Evolutionary conservation across 2,113 vertebrate genomes (phyloP).

Genomic region (Aix galericulata): DNA sequence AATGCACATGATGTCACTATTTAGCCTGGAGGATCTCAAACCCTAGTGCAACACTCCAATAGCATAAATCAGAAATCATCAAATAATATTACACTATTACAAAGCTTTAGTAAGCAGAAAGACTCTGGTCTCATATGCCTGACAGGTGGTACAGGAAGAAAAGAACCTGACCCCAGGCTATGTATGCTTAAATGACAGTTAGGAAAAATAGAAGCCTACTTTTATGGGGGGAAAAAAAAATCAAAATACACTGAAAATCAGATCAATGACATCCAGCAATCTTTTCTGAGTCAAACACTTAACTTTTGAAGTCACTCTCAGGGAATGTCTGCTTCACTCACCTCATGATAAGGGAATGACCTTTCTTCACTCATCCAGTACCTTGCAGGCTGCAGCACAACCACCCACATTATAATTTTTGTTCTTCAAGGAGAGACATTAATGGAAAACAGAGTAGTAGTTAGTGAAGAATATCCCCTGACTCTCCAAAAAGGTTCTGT

Average conservation of each 20-base stretch:
- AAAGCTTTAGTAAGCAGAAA: background rate
- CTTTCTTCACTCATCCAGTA: rapidly evolving
- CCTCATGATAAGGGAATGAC: background rate
- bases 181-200: background rate
- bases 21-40: background rate
- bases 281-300: background rate
- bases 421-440: background rate
- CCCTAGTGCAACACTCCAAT: background rate
- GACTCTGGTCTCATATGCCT: background rate
- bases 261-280: background rate
- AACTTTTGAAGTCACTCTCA: background rate
- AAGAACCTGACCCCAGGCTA: background rate
- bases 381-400: background rate
- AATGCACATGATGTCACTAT: background rate
- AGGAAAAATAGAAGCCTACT: background rate
- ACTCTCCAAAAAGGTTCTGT: background rate
- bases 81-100: background rate
- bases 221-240: background rate
- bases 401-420: background rate
- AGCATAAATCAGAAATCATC: conserved; percentile 1
- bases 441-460: background rate
- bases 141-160: background rate
- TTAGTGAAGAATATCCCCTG: background rate
- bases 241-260: background rate
- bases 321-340: background rate